These are phyloP conservation scores for Sicus ferrugineus DNA, from an alignment of 2,888 invertebrate species.

Conservation along the genomic window DNA sequence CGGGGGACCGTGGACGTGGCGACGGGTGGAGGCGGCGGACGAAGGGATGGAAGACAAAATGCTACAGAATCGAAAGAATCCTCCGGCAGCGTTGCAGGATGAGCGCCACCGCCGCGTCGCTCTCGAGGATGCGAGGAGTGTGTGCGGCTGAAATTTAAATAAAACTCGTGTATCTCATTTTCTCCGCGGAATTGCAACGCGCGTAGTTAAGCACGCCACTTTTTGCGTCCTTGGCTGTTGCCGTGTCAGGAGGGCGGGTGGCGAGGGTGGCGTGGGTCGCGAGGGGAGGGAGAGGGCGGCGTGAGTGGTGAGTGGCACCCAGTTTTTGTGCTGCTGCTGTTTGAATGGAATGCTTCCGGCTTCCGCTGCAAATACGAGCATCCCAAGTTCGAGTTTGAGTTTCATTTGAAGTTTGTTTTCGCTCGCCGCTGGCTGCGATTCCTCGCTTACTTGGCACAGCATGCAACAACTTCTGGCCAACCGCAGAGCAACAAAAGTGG, in stretches of 20 bases:
- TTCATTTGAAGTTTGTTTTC: conserved; percentile 25
- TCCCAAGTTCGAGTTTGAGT: conserved; percentile 15
- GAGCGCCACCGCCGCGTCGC: conserved; percentile 4
- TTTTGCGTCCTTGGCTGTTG: conserved; percentile 9
- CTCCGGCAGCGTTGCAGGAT: not conserved
- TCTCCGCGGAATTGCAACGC: conserved; percentile 24
- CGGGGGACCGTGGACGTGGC: conserved; percentile 38
- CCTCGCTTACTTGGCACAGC: conserved; percentile 23
- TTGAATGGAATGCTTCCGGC: conserved; percentile 58
- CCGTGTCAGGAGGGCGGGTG: conserved; percentile 1
- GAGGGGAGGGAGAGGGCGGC: not conserved
- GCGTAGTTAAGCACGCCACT: conserved; percentile 19
- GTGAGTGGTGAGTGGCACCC: not conserved
- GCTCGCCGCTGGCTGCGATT: not conserved
- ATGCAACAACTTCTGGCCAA: conserved; percentile 20
- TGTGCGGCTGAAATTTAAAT: conserved; percentile 29
- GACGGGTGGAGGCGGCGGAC: conserved; percentile 39
- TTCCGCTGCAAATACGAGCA: conserved; percentile 49
- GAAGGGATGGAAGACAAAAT: conserved; percentile 34
- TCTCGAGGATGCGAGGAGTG: conserved; percentile 21
- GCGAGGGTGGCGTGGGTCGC: conserved; percentile 3
- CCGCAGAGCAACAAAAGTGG: conserved; percentile 17
- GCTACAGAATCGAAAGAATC: not conserved
- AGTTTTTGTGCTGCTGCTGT: conserved; percentile 39
- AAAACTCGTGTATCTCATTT: conserved; percentile 22